phyloP scores from a whole-genome alignment of 2,888 invertebrate genomes.

The Ceraclea dissimilis region DNA sequence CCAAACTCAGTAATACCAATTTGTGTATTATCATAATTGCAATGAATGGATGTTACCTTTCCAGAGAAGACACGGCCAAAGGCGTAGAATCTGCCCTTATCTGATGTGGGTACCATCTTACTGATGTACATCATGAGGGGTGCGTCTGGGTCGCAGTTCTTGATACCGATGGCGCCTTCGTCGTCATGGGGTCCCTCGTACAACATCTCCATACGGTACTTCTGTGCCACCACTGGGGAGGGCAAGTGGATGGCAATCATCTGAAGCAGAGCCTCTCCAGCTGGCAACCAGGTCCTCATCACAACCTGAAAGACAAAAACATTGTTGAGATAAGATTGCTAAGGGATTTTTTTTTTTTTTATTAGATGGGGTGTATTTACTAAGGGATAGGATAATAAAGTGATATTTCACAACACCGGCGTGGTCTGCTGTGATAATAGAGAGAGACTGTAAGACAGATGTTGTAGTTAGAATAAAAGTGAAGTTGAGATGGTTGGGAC shows the following conservation, averaged over 20 bases:
- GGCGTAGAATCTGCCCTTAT: constrained; percentile 99
- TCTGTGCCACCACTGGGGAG: constrained; percentile 97
- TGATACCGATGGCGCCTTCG: constrained; percentile 84
- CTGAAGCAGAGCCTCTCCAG: constrained; percentile 98
- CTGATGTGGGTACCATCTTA: constrained; percentile 99
- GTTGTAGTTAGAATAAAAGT: no score
- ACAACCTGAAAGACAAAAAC: constrained; percentile 55
- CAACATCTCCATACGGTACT: constrained; percentile 99
- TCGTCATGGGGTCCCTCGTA: constrained; percentile 98
- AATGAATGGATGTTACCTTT: constrained; percentile 59
- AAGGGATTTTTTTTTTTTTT: neutral
- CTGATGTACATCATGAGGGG: constrained; percentile 99
- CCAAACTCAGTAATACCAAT: no score
- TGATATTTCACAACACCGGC: no score
- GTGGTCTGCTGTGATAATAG: no score
- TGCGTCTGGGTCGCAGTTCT: constrained; percentile 91
- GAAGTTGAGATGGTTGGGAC: no score
- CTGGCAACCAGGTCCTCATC: constrained; percentile 99
- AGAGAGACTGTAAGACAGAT: no score
- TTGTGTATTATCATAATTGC: no score
- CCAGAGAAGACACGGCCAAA: constrained; percentile 99
- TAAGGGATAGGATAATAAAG: no score
- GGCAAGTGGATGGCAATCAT: constrained; percentile 99
- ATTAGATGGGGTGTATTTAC: neutral
- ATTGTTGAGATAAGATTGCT: neutral